Base-by-base conservation (phyloP, 2,113 vertebrate genomes). In the Pandion haliaetus region DNA sequence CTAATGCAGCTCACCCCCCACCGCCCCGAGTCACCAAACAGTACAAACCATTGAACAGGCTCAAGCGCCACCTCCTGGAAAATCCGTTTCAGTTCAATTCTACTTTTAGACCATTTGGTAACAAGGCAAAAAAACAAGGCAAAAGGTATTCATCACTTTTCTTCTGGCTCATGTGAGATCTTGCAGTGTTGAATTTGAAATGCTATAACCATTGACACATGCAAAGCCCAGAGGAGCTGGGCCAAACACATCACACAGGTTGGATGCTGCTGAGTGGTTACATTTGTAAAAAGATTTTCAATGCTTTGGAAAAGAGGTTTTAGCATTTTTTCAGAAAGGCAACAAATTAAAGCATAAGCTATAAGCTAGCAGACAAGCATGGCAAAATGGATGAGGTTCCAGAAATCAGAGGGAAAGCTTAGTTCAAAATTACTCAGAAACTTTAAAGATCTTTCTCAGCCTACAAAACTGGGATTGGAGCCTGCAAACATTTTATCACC, bases 1-100 rank as follows among this genome's bases (percentile, higher is more conserved):
- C 10, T 5, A 16, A 55, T 36, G 63, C 16, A 0, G 52, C 38
- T 34, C 40, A 10, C 50, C 59, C 17, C 24, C 45, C 36, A 13
- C 25, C 24, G 6, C 10, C 45, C 2, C 3, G 17, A 69, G 54
- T 5, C 47, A 17, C 40, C 9, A 25, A 28, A 45, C 92, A 47
- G n/a, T 0, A 47, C 2, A 57, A 87, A 65, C 70, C 89, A 95
- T 93, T 83, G 62, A 19, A 29, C 9, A 93, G 80, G 32, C 91
- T 95, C 82, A 95, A 86, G 96, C 96, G 97, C 97, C 97, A 97
- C 62, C 97, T 97, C 91, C 97, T 97, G 97, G 97, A 73, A 93
- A 92, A 55, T 3, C 12, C 44, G 12, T 31, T 44, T 12, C 72
- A 26, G 34, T 26, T 83, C 87, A 62, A n/a, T 7, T 47, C 49